Base-by-base conservation (phyloP, 2,797 vertebrate species). In the Okamejei kenojei region DNA sequence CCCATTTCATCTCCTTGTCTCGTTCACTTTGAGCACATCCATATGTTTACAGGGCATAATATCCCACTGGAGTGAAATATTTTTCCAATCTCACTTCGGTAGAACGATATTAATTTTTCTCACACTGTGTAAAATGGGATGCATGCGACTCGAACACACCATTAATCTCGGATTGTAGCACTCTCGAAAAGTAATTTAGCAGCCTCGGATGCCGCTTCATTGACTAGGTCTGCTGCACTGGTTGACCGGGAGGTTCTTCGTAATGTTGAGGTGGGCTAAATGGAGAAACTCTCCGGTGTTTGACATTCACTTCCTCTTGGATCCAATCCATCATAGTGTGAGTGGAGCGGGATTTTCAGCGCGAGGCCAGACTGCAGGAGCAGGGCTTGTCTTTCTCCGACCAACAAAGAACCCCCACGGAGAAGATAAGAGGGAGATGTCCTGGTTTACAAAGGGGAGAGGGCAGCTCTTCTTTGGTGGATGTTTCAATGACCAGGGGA, bases 81-180 rank as follows among this genome's bases (percentile, higher is more conserved):
- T 68, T 88, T 35, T 68, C 84, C 61, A 88, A 68, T 88, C 63
- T 88, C 61, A 65, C 61, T 88, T 68, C 84, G 68, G 61, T 68
- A n/a, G 61, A 88, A 88, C 4, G 61, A 88, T 68, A 65, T 65
- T 88, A 88, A 88, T 88, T 88, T 65, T 88, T 65, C 61, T 88
- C 84, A 86, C 82, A 32, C 84, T 88, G 63, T 19, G 17, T 68
- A 68, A 88, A 88, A 63, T 88, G 61, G 84, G 84, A 68, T 65
- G n/a, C 84, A 68, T 35, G 68, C 84, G 68, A n/a, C n/a, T 88
- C n/a, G 32, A 68, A 17, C 84, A 68, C 61, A 68, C n/a, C 84
- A 88, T 88, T 88, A 88, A 68, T 68, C 61, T 88, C 65, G 32
- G 32, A 8, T 8, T 32, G 29, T 68, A 21, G 15, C 84, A 88